Evolutionary conservation across 2,797 vertebrate species (phyloP).

Genomic region (Onychomys arenicola): DNA sequence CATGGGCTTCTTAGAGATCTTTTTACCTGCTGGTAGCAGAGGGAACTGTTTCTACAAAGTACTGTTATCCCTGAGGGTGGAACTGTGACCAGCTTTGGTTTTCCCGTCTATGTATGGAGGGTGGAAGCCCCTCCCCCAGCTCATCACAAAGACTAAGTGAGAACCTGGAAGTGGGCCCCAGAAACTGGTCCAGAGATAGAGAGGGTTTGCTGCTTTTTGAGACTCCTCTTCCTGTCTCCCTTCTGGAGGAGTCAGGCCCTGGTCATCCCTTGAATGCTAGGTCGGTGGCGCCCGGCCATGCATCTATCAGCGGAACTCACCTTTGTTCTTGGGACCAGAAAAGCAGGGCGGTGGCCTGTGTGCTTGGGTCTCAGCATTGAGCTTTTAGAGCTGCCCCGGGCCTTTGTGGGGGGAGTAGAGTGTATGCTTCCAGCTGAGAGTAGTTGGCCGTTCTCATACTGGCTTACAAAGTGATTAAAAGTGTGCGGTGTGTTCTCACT

Average conservation of each 20-base stretch:
- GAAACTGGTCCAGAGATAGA: background rate
- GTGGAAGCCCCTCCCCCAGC: rapidly evolving
- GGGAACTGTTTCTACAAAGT: background rate
- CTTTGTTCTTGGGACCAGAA: background rate
- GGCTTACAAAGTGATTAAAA: background rate
- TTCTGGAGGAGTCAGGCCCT: background rate
- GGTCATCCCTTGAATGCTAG: background rate
- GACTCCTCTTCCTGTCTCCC: rapidly evolving
- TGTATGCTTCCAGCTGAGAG: background rate
- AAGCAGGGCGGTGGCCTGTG: background rate
- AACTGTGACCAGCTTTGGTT: rapidly evolving
- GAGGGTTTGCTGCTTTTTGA: background rate
- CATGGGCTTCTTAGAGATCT: background rate
- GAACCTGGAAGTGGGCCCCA: rapidly evolving
- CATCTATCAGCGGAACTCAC: background rate
- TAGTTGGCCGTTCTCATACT: rapidly evolving
- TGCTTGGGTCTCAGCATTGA: constrained; percentile 20
- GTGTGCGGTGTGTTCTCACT: background rate
- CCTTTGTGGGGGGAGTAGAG: background rate
- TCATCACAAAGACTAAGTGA: rapidly evolving
- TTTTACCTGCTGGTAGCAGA: rapidly evolving
- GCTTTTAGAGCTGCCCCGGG: rapidly evolving
- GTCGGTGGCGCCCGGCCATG: rapidly evolving
- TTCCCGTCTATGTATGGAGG: rapidly evolving
- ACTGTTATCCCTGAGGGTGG: background rate